phyloP scores from a whole-genome alignment of 2,797 vertebrate species.

The Discoglossus pictus region DNA sequence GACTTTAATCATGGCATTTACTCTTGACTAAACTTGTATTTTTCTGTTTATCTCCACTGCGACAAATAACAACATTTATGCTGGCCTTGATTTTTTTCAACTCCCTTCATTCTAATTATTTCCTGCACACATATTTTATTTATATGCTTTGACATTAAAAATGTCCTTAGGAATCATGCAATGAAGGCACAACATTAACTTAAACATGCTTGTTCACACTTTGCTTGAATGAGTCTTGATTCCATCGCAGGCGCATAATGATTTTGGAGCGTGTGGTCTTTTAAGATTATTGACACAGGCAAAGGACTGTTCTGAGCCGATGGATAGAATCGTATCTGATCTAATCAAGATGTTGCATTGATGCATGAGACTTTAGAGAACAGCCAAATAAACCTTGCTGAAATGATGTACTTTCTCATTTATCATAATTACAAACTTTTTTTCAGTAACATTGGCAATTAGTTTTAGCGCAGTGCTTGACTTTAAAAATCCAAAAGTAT shows the following conservation, averaged over 20 bases:
- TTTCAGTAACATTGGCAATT: slow-evolving; percentile 47
- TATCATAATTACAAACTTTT: slow-evolving; percentile 56
- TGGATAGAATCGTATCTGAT: slow-evolving; percentile 48
- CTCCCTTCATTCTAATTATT: slow-evolving; percentile 1
- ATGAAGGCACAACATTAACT: slow-evolving; percentile 8
- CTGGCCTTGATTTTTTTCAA: slow-evolving; percentile 2
- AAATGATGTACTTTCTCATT: slow-evolving; percentile 51
- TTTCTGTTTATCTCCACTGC: not conserved
- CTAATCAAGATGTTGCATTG: slow-evolving; percentile 48
- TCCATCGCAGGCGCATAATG: slow-evolving; percentile 38
- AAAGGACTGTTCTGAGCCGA: slow-evolving; percentile 35
- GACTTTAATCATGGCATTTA: not conserved
- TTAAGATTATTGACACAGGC: slow-evolving; percentile 50
- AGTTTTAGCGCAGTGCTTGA: slow-evolving; percentile 20
- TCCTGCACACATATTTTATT: slow-evolving; percentile 9
- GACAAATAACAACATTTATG: not conserved
- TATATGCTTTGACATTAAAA: slow-evolving; percentile 24
- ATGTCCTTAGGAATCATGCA: slow-evolving; percentile 16
- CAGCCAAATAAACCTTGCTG: slow-evolving; percentile 50
- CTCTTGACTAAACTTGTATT: not conserved
- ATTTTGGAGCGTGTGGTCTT: slow-evolving; percentile 41
- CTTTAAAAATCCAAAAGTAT: slow-evolving; percentile 3
- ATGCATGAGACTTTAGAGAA: slow-evolving; percentile 37
- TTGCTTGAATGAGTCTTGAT: slow-evolving; percentile 26
- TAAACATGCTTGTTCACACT: slow-evolving; percentile 33